Conservation (phyloP, 2,797 vertebrate genomes). For the Rhyacichthys aspro region DNA sequence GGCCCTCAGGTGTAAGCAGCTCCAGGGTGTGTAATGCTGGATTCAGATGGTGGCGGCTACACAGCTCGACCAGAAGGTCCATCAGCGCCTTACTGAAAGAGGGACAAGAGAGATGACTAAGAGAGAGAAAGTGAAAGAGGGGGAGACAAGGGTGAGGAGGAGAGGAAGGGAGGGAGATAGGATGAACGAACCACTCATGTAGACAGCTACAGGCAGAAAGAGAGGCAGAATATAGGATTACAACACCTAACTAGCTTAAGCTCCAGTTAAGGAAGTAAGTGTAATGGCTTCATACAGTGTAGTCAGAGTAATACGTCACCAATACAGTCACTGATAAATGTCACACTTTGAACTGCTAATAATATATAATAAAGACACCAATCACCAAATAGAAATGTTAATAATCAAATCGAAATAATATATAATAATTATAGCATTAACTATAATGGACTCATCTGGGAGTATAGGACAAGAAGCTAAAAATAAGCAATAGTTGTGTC, state of each 20-base stretch:
- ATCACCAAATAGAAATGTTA: too few relatives aligned
- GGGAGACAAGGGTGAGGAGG: slow-evolving; percentile 21
- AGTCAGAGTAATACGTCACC: slow-evolving; percentile 16
- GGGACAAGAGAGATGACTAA: slow-evolving; percentile 16
- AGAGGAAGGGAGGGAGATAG: slow-evolving; percentile 25
- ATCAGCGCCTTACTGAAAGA: slow-evolving; percentile 92
- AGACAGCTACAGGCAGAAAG: slow-evolving; percentile 22
- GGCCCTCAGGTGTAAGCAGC: slow-evolving; percentile 81
- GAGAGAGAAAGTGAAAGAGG: slow-evolving; percentile 29
- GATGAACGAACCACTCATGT: slow-evolving; percentile 10
- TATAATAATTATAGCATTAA: too few relatives aligned
- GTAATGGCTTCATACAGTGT: slow-evolving; percentile 37
- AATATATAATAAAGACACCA: not conserved
- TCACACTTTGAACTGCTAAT: not conserved
- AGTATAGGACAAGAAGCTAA: too few relatives aligned
- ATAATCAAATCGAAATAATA: too few relatives aligned
- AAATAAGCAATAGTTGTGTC: slow-evolving; percentile 1
- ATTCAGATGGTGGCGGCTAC: slow-evolving; percentile 90
- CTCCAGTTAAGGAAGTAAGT: slow-evolving; percentile 24
- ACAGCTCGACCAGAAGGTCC: slow-evolving; percentile 95
- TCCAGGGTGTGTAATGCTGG: slow-evolving; percentile 92
- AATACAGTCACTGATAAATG: not conserved
- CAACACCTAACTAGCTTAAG: slow-evolving; percentile 30
- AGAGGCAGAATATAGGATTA: slow-evolving; percentile 56
- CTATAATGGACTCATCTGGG: not conserved